phyloP scores from a whole-genome alignment of 2,797 vertebrate genomes.

The Danio kyathit region DNA sequence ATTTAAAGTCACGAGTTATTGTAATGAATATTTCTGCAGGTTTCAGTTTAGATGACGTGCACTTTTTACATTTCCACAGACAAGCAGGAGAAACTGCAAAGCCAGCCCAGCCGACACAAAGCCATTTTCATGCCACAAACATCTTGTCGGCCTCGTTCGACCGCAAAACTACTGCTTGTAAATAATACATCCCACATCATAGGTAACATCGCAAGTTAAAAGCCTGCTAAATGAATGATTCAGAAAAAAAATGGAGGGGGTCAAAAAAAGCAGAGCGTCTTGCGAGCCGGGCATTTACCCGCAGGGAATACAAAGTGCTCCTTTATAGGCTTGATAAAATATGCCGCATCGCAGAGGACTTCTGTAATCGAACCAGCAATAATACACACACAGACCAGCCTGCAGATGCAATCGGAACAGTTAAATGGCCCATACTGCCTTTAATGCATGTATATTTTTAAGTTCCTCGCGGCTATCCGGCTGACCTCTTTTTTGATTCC shows the following conservation, averaged over 20 bases:
- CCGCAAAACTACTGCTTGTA: slow-evolving; percentile 20
- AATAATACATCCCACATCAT: slow-evolving; percentile 41
- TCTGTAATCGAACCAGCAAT: slow-evolving; percentile 31
- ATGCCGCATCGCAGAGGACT: neutral
- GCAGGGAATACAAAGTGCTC: slow-evolving; percentile 40
- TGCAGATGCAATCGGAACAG: neutral
- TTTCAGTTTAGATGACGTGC: no score
- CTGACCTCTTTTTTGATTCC: slow-evolving; percentile 20
- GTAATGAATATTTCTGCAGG: no score
- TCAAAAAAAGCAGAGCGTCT: slow-evolving; percentile 30
- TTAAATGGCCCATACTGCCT: slow-evolving; percentile 17
- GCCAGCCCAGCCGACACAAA: neutral
- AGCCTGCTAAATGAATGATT: slow-evolving; percentile 44
- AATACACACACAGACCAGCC: neutral
- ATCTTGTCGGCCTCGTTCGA: neutral
- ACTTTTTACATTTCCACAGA: no score
- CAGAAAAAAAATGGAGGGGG: slow-evolving; percentile 21
- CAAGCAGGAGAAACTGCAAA: slow-evolving; percentile 22
- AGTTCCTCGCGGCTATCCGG: neutral
- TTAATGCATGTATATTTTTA: slow-evolving; percentile 22
- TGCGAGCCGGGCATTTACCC: slow-evolving; percentile 27
- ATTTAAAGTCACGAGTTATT: no score
- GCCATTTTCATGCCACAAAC: slow-evolving; percentile 34
- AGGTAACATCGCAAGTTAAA: slow-evolving; percentile 43
- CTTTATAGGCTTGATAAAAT: slow-evolving; percentile 27